Evolutionary conservation across 2,888 invertebrate genomes (phyloP).

Genomic region (Autographa gamma): DNA sequence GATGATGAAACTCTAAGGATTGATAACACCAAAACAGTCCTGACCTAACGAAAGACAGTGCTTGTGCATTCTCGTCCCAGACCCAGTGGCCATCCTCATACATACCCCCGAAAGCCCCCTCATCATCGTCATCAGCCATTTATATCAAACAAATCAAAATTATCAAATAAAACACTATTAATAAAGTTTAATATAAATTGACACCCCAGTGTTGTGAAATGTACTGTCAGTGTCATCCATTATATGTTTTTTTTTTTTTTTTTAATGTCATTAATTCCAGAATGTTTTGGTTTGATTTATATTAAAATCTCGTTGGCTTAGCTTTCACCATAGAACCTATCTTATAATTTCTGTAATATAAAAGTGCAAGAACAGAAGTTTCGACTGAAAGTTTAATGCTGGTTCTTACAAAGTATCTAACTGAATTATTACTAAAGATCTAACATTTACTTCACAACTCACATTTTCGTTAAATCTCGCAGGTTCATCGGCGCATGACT

Average conservation of each 20-base stretch:
- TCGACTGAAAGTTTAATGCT: not conserved
- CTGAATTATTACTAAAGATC: not conserved
- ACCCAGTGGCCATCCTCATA: slow-evolving; percentile 86
- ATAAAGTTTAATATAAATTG: slow-evolving; percentile 8
- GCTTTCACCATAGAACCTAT: too few relatives aligned
- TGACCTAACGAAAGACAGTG: slow-evolving; percentile 78
- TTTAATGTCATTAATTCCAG: not conserved
- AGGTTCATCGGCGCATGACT: slow-evolving; percentile 30
- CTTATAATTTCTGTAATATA: too few relatives aligned
- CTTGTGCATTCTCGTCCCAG: slow-evolving; percentile 79
- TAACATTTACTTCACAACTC: slow-evolving; percentile 3
- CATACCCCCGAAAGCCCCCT: slow-evolving; percentile 75
- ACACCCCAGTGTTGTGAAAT: not conserved
- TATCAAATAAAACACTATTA: slow-evolving; percentile 12
- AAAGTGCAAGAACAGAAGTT: not conserved
- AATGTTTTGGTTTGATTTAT: not conserved
- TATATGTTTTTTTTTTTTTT: not conserved
- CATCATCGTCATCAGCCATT: slow-evolving; percentile 83
- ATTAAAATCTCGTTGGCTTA: too few relatives aligned
- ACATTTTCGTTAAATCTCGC: slow-evolving; percentile 10
- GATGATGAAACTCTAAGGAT: too few relatives aligned
- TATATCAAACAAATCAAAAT: slow-evolving; percentile 21
- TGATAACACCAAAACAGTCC: too few relatives aligned
- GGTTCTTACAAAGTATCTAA: not conserved
- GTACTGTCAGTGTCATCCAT: not conserved